Percentiles rank a stretch among this genome's conserved stretches.
These are phyloP conservation scores for Machimus atricapillus DNA, from an alignment of 2,888 invertebrate species.

Conservation along the genomic window DNA sequence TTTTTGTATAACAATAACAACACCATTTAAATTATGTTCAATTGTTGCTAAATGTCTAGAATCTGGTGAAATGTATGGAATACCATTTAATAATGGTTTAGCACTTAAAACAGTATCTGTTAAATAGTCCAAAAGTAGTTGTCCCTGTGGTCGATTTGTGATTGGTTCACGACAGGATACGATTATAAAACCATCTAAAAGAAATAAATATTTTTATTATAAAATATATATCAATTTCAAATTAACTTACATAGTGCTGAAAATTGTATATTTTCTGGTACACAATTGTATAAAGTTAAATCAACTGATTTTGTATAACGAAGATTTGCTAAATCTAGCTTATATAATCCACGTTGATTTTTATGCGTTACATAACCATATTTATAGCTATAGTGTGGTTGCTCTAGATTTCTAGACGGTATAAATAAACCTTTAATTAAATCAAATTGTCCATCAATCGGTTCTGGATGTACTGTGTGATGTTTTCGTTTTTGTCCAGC, in stretches of 20 bases:
- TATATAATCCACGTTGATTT: constrained; percentile 75
- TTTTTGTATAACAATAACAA: constrained; percentile 71
- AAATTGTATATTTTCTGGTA: constrained; percentile 73
- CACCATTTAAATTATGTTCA: constrained; percentile 65
- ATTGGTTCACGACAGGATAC: constrained; percentile 75
- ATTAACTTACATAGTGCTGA: constrained; percentile 72
- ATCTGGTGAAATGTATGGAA: constrained; percentile 74
- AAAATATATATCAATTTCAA: background rate
- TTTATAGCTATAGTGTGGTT: constrained; percentile 67
- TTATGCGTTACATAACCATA: constrained; percentile 79
- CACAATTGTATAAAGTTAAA: constrained; percentile 75
- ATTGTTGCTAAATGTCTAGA: constrained; percentile 74
- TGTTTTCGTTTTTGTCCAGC: constrained; percentile 76
- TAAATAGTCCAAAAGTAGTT: constrained; percentile 74
- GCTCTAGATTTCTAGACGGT: constrained; percentile 67
- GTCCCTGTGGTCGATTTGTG: constrained; percentile 69
- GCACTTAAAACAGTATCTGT: constrained; percentile 74
- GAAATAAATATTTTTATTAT: constrained; percentile 22
- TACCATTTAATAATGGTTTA: constrained; percentile 70
- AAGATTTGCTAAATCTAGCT: constrained; percentile 74
- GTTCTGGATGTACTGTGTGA: constrained; percentile 75
- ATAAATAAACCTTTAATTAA: constrained; percentile 71
- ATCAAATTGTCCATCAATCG: constrained; percentile 79
- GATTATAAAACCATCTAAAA: constrained; percentile 73
- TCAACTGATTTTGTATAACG: constrained; percentile 75